Evolutionary conservation across 2,113 vertebrate species (phyloP).

Genomic region (Brachyhypopomus occidentalis): DNA sequence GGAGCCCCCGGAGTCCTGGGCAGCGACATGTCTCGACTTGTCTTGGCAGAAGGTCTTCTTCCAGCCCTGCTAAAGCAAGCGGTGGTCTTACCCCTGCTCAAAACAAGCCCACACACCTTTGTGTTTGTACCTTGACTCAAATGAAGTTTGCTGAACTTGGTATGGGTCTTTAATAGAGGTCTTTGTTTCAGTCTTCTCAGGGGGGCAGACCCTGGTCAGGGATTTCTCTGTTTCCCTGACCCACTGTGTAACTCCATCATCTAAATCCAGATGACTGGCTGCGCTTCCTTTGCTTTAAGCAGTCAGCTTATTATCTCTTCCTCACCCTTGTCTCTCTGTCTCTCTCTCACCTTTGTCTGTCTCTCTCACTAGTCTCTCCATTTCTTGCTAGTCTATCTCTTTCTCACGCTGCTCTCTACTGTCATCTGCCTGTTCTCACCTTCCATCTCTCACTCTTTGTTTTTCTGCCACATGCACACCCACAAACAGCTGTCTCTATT

Average conservation of each 20-base stretch:
- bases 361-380: neutral
- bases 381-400: neutral
- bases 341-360: neutral
- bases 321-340: slow-evolving; percentile 1
- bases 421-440: slow-evolving; percentile 6
- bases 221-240: neutral
- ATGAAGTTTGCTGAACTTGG: neutral
- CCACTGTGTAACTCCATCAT: slow-evolving; percentile 19
- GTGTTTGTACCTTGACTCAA: too few relatives aligned
- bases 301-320: neutral
- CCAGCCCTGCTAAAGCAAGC: neutral
- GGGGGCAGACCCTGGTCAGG: neutral
- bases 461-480: neutral
- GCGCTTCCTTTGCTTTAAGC: neutral
- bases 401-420: neutral
- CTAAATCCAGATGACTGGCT: slow-evolving; percentile 23
- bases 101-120: neutral
- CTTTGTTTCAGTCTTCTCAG: slow-evolving; percentile 20
- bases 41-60: too few relatives aligned
- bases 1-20: too few relatives aligned
- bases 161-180: slow-evolving; percentile 3
- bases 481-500: neutral
- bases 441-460: neutral
- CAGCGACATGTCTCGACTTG: too few relatives aligned
- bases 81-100: neutral